Evolutionary conservation across 2,113 vertebrate species (phyloP).

Genomic region (Esox niger): DNA sequence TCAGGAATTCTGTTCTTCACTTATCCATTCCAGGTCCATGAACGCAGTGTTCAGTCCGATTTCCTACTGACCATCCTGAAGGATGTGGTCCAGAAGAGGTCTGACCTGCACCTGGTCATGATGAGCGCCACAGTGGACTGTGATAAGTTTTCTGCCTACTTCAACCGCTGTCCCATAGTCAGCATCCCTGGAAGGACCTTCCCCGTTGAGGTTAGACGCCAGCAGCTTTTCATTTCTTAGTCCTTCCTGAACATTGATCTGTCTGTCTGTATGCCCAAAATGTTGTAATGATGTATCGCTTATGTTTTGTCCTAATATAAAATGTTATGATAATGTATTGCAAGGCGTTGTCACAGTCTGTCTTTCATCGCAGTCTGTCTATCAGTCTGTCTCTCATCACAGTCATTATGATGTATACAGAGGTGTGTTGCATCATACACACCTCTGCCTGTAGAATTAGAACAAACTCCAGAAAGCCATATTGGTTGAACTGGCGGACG

Average conservation of each 20-base stretch:
- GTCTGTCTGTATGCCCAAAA: no score
- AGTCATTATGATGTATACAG: no score
- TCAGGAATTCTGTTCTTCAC: no score
- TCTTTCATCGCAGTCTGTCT: no score
- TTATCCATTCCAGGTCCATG: conserved; percentile 81
- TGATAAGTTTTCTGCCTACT: conserved; percentile 91
- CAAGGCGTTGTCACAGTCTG: not conserved
- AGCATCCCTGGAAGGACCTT: conserved; percentile 90
- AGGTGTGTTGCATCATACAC: no score
- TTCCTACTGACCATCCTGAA: conserved; percentile 91
- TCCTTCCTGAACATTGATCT: not conserved
- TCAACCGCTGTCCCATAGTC: conserved; percentile 92
- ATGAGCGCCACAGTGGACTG: conserved; percentile 98
- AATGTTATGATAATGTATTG: not conserved
- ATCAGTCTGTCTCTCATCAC: no score
- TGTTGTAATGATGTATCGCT: no score
- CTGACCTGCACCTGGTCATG: conserved; percentile 88
- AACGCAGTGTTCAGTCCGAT: conserved; percentile 96
- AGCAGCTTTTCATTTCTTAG: not conserved
- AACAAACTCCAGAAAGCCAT: no score
- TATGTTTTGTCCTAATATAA: no score
- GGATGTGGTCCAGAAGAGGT: conserved; percentile 87
- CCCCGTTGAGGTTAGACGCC: conserved; percentile 85
- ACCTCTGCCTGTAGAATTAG: no score
- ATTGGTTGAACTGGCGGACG: no score